Conservation (phyloP, 2,113 vertebrate species). For the Anser brachyrhynchus region DNA sequence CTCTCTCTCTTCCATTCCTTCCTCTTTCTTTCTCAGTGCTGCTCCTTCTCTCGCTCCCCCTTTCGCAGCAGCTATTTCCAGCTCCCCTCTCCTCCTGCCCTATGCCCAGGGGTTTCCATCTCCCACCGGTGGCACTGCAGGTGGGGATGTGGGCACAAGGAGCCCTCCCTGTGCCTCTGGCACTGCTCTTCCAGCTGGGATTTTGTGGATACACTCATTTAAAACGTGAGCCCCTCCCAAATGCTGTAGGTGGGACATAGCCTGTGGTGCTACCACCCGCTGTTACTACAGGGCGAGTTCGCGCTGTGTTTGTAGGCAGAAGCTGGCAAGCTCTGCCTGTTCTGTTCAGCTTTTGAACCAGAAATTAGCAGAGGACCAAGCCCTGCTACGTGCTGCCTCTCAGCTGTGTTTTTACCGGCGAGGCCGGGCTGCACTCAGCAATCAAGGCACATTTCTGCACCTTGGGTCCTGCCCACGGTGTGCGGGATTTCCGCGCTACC, state of each 20-base stretch:
- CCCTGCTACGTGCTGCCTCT: neutral
- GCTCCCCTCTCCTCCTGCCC: neutral
- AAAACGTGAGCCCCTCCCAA: neutral
- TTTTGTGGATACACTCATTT: neutral
- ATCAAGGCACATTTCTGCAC: neutral
- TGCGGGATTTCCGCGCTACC: neutral
- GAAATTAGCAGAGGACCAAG: neutral
- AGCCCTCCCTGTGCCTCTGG: neutral
- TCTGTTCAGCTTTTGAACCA: neutral
- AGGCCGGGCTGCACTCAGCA: neutral
- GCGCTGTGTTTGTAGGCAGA: neutral
- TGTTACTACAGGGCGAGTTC: neutral
- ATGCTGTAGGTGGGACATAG: neutral
- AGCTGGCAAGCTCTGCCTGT: neutral
- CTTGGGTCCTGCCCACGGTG: neutral
- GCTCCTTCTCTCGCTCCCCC: neutral
- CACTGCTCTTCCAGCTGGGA: neutral
- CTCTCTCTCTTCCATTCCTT: neutral
- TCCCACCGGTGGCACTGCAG: neutral
- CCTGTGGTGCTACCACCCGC: neutral
- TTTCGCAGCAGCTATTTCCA: neutral
- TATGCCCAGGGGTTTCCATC: neutral
- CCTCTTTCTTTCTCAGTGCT: slow-evolving; percentile 13
- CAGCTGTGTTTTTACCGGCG: neutral
- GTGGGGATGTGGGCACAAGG: accelerated